Percentiles rank a stretch among this genome's conserved stretches.
These are phyloP conservation scores for Talpa occidentalis DNA, from an alignment of 2,113 vertebrate genomes.

Conservation along the genomic window DNA sequence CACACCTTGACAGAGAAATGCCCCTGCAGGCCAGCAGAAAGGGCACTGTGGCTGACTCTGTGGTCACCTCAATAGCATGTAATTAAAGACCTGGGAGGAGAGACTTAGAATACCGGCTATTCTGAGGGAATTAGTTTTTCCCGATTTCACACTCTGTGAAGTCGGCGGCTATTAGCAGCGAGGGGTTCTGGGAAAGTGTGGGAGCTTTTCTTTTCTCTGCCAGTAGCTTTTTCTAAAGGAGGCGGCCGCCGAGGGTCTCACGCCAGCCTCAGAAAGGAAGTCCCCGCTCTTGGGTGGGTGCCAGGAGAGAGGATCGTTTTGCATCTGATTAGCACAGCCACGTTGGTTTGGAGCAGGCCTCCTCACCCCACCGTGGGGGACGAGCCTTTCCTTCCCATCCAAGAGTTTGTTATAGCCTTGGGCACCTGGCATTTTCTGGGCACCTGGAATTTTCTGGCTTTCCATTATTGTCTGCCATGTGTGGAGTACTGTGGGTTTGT, in stretches of 20 bases:
- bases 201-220: constrained; percentile 64
- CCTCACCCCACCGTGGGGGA: accelerated
- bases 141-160: constrained; percentile 67
- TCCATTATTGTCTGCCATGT: background rate
- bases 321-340: background rate
- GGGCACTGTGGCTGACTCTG: constrained; percentile 58
- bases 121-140: constrained; percentile 72
- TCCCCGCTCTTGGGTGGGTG: background rate
- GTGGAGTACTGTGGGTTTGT: background rate
- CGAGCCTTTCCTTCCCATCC: no score
- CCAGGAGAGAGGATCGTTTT: constrained; percentile 8
- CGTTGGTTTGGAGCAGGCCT: accelerated
- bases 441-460: background rate
- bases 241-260: background rate
- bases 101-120: constrained; percentile 48
- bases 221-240: constrained; percentile 39
- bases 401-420: no score
- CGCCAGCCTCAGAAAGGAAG: background rate
- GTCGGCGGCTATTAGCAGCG: background rate
- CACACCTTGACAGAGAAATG: constrained; percentile 49
- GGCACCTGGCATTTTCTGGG: no score
- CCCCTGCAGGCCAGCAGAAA: constrained; percentile 67
- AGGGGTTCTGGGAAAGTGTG: constrained; percentile 69
- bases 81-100: constrained; percentile 59
- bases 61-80: constrained; percentile 48